Evolutionary conservation across 2,888 invertebrate genomes (phyloP).

Genomic region (Exocentrus adspersus): DNA sequence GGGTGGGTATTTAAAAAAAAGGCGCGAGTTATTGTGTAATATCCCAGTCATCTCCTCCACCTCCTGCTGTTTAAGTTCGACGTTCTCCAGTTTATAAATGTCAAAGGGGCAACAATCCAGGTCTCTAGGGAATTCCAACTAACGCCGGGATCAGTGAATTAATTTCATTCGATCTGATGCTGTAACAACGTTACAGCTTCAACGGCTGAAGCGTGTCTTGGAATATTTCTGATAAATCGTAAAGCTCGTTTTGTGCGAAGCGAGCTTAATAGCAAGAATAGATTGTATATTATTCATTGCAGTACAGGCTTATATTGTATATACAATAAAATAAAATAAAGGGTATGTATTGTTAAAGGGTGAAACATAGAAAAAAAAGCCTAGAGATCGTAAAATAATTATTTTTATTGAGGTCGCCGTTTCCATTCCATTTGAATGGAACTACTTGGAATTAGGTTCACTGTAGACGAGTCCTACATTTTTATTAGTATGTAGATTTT

Average conservation of each 20-base stretch:
- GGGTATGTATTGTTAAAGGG: too few relatives aligned
- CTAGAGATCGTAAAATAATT: too few relatives aligned
- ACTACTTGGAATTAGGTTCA: conserved; percentile 16
- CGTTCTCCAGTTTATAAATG: conserved; percentile 20
- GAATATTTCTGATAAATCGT: too few relatives aligned
- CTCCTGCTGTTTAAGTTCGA: neutral
- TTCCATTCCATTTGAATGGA: conserved; percentile 23
- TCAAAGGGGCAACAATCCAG: conserved; percentile 14
- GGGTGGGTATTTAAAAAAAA: neutral
- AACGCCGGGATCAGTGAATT: conserved; percentile 10
- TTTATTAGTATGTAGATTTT: conserved; percentile 29
- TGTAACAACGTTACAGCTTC: too few relatives aligned
- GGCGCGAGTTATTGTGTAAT: neutral
- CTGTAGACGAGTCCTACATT: conserved; percentile 23
- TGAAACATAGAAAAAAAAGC: too few relatives aligned
- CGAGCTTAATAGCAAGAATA: too few relatives aligned
- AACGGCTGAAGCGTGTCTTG: too few relatives aligned
- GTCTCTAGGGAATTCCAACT: conserved; percentile 6
- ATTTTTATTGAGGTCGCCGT: conserved; percentile 19
- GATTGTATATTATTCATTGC: too few relatives aligned
- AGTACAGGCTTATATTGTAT: too few relatives aligned
- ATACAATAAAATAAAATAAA: too few relatives aligned
- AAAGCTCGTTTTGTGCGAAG: too few relatives aligned
- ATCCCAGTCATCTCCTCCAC: neutral
- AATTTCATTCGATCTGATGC: conserved; percentile 1